These are phyloP conservation scores for Nicator chloris DNA, from an alignment of 2,113 vertebrate species.

Conservation along the genomic window DNA sequence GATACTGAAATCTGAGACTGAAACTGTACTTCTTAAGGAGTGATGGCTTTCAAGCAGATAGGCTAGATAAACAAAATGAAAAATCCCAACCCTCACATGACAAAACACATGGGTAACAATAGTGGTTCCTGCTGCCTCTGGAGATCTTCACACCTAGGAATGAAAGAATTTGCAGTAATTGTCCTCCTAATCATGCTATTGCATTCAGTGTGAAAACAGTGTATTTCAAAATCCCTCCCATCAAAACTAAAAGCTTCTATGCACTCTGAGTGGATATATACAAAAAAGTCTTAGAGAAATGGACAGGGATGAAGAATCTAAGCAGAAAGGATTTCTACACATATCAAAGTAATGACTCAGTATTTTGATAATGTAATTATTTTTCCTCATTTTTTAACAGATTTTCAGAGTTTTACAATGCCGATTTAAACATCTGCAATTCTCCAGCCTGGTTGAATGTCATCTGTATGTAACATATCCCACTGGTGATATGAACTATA, in stretches of 20 bases:
- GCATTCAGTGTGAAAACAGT: background rate
- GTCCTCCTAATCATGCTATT: background rate
- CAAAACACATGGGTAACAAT: background rate
- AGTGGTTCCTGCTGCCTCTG: background rate
- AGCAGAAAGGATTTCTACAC: background rate
- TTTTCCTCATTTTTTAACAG: background rate
- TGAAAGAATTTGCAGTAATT: background rate
- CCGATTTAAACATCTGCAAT: background rate
- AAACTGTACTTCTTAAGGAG: background rate
- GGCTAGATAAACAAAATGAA: background rate
- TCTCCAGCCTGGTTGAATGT: background rate
- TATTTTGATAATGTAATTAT: background rate
- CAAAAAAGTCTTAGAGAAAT: background rate
- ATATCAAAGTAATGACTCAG: background rate
- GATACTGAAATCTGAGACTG: background rate
- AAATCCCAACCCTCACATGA: background rate
- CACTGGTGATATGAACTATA: background rate
- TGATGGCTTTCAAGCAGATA: background rate
- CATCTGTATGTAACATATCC: background rate
- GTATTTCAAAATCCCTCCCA: background rate
- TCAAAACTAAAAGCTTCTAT: background rate
- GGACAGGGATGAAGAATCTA: background rate
- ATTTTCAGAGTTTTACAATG: background rate
- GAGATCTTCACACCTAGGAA: background rate
- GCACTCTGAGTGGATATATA: background rate